Evolutionary conservation across 64 coral and sea anemone species (phyloP).

Genomic region (Hydrozoanthus tunicans): DNA sequence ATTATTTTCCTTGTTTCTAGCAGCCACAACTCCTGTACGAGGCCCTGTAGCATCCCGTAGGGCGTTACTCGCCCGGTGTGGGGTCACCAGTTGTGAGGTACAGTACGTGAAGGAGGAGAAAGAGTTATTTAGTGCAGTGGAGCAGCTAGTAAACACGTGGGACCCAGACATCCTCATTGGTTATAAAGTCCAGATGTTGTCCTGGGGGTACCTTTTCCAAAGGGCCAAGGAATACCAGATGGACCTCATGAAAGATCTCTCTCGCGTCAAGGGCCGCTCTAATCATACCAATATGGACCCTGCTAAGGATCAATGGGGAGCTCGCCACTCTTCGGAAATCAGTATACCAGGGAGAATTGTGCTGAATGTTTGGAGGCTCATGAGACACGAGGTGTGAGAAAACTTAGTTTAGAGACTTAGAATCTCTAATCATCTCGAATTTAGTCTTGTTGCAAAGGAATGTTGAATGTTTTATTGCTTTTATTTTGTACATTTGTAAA

Average conservation of each 20-base stretch:
- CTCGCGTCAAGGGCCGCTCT: constrained; percentile 78
- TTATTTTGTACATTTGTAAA: no score
- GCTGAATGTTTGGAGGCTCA: constrained; percentile 94
- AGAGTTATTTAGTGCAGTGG: constrained; percentile 64
- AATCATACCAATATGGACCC: constrained; percentile 84
- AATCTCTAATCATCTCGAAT: no score
- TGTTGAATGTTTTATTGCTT: no score
- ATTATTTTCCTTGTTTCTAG: background rate
- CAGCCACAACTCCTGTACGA: constrained; percentile 17
- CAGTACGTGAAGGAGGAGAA: constrained; percentile 85
- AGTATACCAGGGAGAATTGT: constrained; percentile 88
- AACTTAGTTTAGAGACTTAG: no score
- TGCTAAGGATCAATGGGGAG: constrained; percentile 86
- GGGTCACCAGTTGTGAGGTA: constrained; percentile 58
- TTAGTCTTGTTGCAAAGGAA: no score
- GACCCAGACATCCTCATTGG: constrained; percentile 96
- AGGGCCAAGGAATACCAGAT: constrained; percentile 73
- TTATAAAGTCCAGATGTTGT: constrained; percentile 94
- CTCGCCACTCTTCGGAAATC: constrained; percentile 88
- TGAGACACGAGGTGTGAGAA: constrained; percentile 90
- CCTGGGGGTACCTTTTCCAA: constrained; percentile 92
- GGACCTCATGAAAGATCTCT: constrained; percentile 75
- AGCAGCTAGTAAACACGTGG: constrained; percentile 73
- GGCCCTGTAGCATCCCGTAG: background rate
- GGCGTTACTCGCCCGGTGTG: constrained; percentile 29